Percentiles rank a stretch among this genome's conserved stretches.
Evolutionary conservation across 2,113 vertebrate species (phyloP).

Genomic region (Rattus rattus): DNA sequence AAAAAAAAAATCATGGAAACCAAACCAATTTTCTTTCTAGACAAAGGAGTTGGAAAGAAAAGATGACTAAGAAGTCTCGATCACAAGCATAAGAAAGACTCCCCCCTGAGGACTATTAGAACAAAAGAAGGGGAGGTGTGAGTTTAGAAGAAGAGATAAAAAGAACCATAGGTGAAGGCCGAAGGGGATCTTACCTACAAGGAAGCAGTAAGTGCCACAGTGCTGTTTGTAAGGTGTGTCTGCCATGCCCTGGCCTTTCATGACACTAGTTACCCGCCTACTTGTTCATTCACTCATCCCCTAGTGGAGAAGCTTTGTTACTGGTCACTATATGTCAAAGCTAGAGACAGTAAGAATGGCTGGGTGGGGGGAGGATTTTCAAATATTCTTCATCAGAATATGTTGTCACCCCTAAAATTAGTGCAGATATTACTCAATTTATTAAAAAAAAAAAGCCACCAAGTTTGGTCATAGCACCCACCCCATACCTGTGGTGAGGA

Average conservation of each 20-base stretch:
- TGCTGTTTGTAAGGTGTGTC: neutral
- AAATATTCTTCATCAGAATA: neutral
- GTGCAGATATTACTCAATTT: neutral
- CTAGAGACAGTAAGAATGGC: neutral
- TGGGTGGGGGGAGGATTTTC: neutral
- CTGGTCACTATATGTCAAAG: neutral
- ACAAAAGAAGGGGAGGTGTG: neutral
- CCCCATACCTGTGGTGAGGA: neutral
- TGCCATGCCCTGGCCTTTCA: neutral
- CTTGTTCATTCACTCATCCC: neutral
- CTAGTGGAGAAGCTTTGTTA: neutral
- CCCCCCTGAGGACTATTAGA: neutral
- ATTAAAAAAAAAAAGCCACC: neutral
- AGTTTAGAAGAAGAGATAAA: neutral
- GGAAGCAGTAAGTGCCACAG: neutral
- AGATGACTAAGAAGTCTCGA: neutral
- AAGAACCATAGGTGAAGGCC: neutral
- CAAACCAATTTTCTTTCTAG: neutral
- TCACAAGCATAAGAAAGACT: neutral
- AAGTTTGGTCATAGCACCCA: neutral
- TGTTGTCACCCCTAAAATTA: neutral
- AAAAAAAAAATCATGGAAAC: conserved; percentile 20
- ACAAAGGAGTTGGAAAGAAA: conserved; percentile 27
- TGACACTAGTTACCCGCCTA: neutral
- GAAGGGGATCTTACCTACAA: neutral